Evolutionary conservation across 1,140 invertebrate genomes (phyloP).

Genomic region (Aethina tumida): DNA sequence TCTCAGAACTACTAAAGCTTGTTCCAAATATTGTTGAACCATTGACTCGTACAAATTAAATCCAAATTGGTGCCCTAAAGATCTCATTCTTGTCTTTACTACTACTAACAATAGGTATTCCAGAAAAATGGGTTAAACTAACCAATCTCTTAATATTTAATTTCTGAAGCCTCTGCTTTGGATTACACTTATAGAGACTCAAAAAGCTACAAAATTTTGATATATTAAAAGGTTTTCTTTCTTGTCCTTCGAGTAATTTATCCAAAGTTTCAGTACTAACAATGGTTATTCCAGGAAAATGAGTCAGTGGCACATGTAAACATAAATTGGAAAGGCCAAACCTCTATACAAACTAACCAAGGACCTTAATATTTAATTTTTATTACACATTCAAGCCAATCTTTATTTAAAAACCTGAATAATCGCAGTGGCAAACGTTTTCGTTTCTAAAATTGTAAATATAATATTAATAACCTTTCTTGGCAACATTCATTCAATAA

Average conservation of each 20-base stretch:
- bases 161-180: constrained; percentile 89
- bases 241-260: constrained; percentile 13
- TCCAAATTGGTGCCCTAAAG: constrained; percentile 98
- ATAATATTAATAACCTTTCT: too few species aligned
- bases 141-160: constrained; percentile 77
- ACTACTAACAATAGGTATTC: constrained; percentile 88
- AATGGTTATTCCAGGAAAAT: constrained; percentile 92
- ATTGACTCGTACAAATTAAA: constrained; percentile 99
- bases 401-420: too few species aligned
- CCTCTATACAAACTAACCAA: constrained; percentile 85
- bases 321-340: constrained; percentile 82
- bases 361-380: constrained; percentile 78
- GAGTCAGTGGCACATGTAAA: constrained; percentile 93
- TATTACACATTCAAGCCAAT: constrained; percentile 16
- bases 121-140: constrained; percentile 85
- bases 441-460: too few species aligned
- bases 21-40: constrained; percentile 91
- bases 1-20: constrained; percentile 74
- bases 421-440: too few species aligned
- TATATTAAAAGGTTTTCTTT: constrained; percentile 37
- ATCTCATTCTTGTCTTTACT: constrained; percentile 58
- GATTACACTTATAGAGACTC: constrained; percentile 91
- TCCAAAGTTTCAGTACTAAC: constrained; percentile 78
- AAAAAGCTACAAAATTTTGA: constrained; percentile 27
- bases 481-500: too few species aligned